A percentile compares a stretch with the other conserved stretches of the same genome.
Evolutionary conservation across 2,113 vertebrate genomes (phyloP).

Genomic region (mouse (Mus musculus)): DNA sequence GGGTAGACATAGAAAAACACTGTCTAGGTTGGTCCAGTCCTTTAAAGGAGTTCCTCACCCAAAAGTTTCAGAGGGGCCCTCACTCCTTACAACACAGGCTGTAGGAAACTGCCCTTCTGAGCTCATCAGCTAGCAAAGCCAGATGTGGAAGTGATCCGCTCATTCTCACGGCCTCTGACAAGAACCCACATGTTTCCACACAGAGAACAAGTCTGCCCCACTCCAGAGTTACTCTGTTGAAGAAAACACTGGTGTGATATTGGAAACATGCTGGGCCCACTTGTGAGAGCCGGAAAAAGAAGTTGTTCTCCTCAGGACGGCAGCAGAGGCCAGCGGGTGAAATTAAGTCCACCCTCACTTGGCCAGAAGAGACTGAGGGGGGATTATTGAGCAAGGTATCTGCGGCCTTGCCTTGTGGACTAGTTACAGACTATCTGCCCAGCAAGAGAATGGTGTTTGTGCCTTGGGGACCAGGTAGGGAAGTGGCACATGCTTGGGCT

Average conservation of each 20-base stretch:
- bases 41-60: constrained; percentile 60
- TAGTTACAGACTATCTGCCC: background rate
- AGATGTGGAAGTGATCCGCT: background rate
- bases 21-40: background rate
- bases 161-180: constrained; percentile 31
- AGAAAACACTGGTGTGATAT: constrained; percentile 60
- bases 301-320: constrained; percentile 50
- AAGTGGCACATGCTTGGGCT: background rate
- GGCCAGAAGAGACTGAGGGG: background rate
- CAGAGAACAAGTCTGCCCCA: constrained; percentile 51
- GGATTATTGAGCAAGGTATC: constrained; percentile 43
- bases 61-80: constrained; percentile 3
- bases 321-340: constrained; percentile 15
- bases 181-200: constrained; percentile 53
- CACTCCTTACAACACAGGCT: background rate
- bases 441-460: background rate
- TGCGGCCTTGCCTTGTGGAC: fast-evolving
- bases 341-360: background rate
- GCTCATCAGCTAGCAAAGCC: background rate
- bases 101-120: constrained; percentile 47
- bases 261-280: constrained; percentile 66
- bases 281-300: constrained; percentile 42
- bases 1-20: background rate
- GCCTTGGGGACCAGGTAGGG: background rate
- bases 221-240: constrained; percentile 15